Percentiles rank a stretch among this genome's conserved stretches.
These are phyloP conservation scores for Proisotoma minuta DNA, from an alignment of 2,888 invertebrate species.

Conservation along the genomic window DNA sequence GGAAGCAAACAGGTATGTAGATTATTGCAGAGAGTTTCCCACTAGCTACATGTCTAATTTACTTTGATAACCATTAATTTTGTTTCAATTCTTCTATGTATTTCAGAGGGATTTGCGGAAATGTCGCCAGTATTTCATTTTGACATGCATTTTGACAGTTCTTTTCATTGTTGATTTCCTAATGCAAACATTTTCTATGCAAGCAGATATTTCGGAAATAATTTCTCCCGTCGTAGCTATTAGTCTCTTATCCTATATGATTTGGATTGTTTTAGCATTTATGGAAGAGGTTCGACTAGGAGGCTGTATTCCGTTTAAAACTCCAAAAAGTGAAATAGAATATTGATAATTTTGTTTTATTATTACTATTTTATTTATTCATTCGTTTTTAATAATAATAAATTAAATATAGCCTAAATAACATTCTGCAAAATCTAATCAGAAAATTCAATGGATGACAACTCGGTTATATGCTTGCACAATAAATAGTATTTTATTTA, in stretches of 20 bases:
- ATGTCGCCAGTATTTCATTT: slow-evolving; percentile 19
- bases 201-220: slow-evolving; percentile 10
- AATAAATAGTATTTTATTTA: too few relatives aligned
- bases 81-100: neutral
- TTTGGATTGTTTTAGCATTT: slow-evolving; percentile 26
- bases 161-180: slow-evolving; percentile 29
- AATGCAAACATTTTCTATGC: slow-evolving; percentile 27
- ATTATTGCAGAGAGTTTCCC: too few relatives aligned
- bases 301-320: slow-evolving; percentile 19
- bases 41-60: too few relatives aligned
- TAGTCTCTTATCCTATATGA: slow-evolving; percentile 17
- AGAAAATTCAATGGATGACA: too few relatives aligned
- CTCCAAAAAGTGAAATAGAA: slow-evolving; percentile 10
- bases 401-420: too few relatives aligned
- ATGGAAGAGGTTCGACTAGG: slow-evolving; percentile 24
- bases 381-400: too few relatives aligned
- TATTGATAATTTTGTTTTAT: neutral
- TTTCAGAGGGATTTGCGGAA: slow-evolving; percentile 25
- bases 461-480: too few relatives aligned
- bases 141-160: slow-evolving; percentile 26
- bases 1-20: slow-evolving; percentile 22
- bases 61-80: neutral
- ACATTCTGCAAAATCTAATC: too few relatives aligned
- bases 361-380: neutral
- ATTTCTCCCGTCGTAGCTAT: slow-evolving; percentile 22